Conservation (phyloP, 2,888 invertebrate species). For the Pecten maximus region DNA sequence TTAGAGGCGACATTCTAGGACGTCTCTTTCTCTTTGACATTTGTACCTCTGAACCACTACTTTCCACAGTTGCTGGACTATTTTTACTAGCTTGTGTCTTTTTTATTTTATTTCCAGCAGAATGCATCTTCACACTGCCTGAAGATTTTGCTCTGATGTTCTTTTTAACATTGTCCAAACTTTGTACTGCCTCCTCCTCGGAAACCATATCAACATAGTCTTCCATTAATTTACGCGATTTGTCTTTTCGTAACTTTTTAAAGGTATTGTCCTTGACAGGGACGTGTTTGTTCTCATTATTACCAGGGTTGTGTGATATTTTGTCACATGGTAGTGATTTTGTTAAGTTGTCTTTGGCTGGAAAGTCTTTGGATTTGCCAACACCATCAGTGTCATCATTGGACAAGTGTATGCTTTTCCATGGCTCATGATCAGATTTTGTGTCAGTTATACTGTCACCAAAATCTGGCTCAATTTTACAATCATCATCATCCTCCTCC, state of each 20-base stretch:
- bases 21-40: constrained; percentile 41
- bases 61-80: constrained; percentile 27
- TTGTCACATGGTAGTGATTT: background rate
- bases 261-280: background rate
- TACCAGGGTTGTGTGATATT: background rate
- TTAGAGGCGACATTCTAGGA: constrained; percentile 42
- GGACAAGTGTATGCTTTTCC: background rate
- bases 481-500: background rate
- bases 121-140: background rate
- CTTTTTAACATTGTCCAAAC: background rate
- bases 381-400: background rate
- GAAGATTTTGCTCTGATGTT: background rate
- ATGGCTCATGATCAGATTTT: background rate
- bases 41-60: constrained; percentile 1
- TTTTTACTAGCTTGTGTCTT: background rate
- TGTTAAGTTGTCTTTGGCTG: background rate
- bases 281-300: background rate
- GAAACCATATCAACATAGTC: constrained; percentile 20
- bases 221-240: background rate
- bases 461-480: constrained; percentile 8
- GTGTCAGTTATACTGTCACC: background rate
- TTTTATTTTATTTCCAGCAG: background rate
- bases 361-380: background rate
- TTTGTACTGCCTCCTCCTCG: background rate
- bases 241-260: background rate